Base-by-base conservation (phyloP, 2,888 invertebrate genomes). In the Leptinotarsa tumamoca region DNA sequence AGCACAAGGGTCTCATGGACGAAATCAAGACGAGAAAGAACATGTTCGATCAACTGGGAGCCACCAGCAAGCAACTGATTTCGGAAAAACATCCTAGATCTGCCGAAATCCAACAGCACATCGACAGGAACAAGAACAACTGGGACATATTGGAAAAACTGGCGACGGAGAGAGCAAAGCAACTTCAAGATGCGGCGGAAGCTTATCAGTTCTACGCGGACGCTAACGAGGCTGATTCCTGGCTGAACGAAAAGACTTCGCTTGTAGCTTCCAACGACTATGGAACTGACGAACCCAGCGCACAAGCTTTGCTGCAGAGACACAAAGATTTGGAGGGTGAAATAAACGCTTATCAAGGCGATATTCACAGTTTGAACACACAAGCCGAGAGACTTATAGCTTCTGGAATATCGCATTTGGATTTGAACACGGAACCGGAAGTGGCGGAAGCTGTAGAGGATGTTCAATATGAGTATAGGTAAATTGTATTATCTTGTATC, bases 141-240 rank as follows among this genome's bases (percentile, higher is more conserved):
- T 98, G 98, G 98, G 93, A 94, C 78, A 91, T 93, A n/a, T 90
- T 99, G n/a, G 92, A 95, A 50, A 94, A 96, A 78, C 89, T 98
- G 21, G 95, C 95, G 0, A 94, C 93, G 0, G 87, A 93, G 75
- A 90, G 95, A 63, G 92, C 93, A 71, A 93, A 93, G 76, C 95
- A 95, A 84, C 88, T 97, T 27, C 94, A 95, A 84, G 96, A 97
- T 86, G 96, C 96, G 0, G 94, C 94, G 4, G 98, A 98, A 86
- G 97, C 98, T 0, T 97, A 97, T 84, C 98, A 98, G 92, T 98
- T 98, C 90, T 97, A 98, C 88, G 95, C 97, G 0, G 99, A 99
- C 89, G 98, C 98, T 0, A 98, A 99, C 89, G 99, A 99, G 86
- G 96, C 97, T 0, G 98, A 99, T 84, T 98, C 98, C 0, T 99